phyloP scores from a whole-genome alignment of 2,888 invertebrate genomes.

The Dysmachus trigonus region DNA sequence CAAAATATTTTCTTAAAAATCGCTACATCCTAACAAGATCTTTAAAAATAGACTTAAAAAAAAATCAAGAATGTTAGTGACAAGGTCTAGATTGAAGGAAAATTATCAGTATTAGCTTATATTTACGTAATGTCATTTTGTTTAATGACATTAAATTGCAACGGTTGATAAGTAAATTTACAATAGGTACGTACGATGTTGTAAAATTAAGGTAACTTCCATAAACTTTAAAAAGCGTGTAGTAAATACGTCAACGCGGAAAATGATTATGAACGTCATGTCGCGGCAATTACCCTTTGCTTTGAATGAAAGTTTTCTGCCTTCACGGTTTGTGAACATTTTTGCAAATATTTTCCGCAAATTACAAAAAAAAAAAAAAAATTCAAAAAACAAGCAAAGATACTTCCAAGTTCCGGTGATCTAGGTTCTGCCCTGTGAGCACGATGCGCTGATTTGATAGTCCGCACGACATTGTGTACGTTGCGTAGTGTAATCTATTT shows the following conservation, averaged over 20 bases:
- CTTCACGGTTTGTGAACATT: neutral
- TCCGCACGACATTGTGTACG: neutral
- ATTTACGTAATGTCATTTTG: no score
- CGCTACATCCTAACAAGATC: no score
- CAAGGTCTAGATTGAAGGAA: no score
- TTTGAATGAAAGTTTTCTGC: neutral
- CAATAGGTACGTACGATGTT: neutral
- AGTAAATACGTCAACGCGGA: neutral
- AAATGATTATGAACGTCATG: neutral
- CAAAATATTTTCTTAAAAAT: no score
- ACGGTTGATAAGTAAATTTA: no score
- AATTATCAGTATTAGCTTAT: no score
- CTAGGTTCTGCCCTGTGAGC: neutral
- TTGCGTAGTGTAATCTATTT: neutral
- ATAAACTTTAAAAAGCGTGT: neutral
- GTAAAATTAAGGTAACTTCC: neutral
- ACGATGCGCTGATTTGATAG: neutral
- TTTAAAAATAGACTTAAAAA: no score
- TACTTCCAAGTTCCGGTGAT: neutral
- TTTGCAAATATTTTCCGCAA: neutral
- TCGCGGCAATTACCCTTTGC: neutral
- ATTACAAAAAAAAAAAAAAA: neutral
- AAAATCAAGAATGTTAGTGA: no score
- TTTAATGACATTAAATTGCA: neutral
- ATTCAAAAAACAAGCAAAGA: neutral